Evolutionary conservation across 2,113 vertebrate genomes (phyloP).

Genomic region (Sebastes fasciatus): DNA sequence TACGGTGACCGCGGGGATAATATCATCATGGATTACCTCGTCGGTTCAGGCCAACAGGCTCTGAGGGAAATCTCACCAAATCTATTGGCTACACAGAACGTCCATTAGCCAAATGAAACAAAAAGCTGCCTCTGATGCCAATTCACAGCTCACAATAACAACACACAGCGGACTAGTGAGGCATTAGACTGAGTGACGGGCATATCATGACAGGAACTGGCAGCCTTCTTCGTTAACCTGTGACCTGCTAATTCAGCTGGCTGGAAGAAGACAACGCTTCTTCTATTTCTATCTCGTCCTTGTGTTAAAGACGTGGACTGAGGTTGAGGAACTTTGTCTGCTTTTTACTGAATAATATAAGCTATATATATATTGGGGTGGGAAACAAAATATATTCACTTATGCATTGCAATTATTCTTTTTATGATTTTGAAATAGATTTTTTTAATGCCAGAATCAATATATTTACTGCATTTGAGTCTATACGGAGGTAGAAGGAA

Average conservation of each 20-base stretch:
- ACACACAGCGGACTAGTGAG: not conserved
- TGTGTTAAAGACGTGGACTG: not conserved
- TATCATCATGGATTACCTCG: conserved; percentile 40
- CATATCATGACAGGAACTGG: conserved; percentile 3
- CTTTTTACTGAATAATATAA: not conserved
- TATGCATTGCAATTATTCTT: too few relatives aligned
- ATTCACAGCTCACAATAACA: conserved; percentile 20
- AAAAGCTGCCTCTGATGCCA: not conserved
- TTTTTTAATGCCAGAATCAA: too few relatives aligned
- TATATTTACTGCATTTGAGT: too few relatives aligned
- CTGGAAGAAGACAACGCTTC: not conserved
- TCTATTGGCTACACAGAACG: conserved; percentile 7
- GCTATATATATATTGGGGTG: too few relatives aligned
- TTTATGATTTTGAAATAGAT: too few relatives aligned
- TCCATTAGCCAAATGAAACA: conserved; percentile 60
- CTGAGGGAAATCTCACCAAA: conserved; percentile 29
- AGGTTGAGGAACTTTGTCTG: not conserved
- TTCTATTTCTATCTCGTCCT: conserved; percentile 20
- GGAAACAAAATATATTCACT: too few relatives aligned
- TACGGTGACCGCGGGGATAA: conserved; percentile 9
- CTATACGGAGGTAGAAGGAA: too few relatives aligned
- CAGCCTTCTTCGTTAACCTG: conserved; percentile 30
- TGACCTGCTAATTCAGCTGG: conserved; percentile 37
- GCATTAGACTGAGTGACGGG: not conserved
- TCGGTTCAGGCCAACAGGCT: conserved; percentile 3